Conservation (phyloP, 2,888 invertebrate genomes). For the Phytoseiulus persimilis region DNA sequence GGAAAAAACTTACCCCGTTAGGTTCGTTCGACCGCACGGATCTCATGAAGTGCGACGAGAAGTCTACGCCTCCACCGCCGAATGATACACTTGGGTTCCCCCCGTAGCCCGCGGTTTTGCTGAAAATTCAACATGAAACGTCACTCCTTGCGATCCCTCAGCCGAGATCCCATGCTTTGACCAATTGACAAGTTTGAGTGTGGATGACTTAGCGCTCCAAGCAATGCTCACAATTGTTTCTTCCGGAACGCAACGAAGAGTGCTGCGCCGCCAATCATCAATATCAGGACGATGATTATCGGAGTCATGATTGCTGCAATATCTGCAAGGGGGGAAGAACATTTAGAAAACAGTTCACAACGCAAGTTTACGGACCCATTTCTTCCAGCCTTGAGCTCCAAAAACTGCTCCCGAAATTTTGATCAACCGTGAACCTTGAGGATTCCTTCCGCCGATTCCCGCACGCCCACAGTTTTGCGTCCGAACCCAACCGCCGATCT, state of each 20-base stretch:
- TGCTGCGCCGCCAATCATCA: conserved; percentile 64
- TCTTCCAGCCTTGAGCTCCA: no score
- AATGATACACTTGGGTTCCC: conserved; percentile 82
- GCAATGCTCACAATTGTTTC: conserved; percentile 68
- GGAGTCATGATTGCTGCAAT: conserved; percentile 65
- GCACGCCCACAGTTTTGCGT: no score
- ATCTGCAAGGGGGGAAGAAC: conserved; percentile 53
- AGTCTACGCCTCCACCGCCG: conserved; percentile 85
- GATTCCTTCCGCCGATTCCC: no score
- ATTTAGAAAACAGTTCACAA: neutral
- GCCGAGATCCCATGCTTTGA: no score
- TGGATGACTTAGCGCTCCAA: neutral
- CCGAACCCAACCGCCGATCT: no score
- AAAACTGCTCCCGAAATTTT: no score
- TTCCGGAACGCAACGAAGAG: conserved; percentile 61
- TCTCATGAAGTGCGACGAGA: conserved; percentile 55
- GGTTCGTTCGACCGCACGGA: conserved; percentile 45
- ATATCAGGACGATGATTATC: conserved; percentile 66
- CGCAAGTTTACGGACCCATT: conserved; percentile 41
- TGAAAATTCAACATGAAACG: conserved; percentile 55
- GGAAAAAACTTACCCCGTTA: conserved; percentile 43
- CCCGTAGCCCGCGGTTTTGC: conserved; percentile 69
- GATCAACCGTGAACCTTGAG: no score
- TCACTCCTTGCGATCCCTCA: conserved; percentile 22
- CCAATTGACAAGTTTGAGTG: no score